Base-by-base conservation (phyloP, 2,797 vertebrate genomes). In the Poeciliopsis gracilis region DNA sequence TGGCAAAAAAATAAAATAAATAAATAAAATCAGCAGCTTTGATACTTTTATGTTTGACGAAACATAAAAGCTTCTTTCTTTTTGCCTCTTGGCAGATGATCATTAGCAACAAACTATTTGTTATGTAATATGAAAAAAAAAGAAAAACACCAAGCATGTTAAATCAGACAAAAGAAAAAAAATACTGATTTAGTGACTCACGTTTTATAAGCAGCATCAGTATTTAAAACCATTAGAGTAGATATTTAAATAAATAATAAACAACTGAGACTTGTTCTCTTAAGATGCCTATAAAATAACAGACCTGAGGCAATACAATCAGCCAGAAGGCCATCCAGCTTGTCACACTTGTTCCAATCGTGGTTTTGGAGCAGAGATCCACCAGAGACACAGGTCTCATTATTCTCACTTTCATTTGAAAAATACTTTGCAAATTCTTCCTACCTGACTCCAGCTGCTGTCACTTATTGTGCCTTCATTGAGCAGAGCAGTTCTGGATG, bases 401-500 rank as follows among this genome's bases (percentile, higher is more conserved):
- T 94, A 93, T 89, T 88, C 81, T 76, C 75, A 87, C 85, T 91
- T 93, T 93, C 77, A 91, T 93, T 89, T 93, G 82, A 82, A 86
- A 89, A 89, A 90, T 87, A 85, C 85, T 88, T 85, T 67, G 53
- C 84, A 82, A 77, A 89, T 90, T 88, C 75, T 86, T 79, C 61
- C 57, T 76, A 78, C 78, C 85, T 43, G 83, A 82, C 87, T 91
- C 87, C 74, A 82, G 74, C 88, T 66, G 75, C 90, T 86, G 85
- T 91, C 89, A 91, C 84, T 86, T 91, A 87, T 88, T 90, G 89
- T 88, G 88, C 91, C 70, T 69, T 92, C 85, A 88, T 79, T 51
- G 87, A 82, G 82, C 86, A 38, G 76, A 88, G 78, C 41, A 86
- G 91, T 95, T 94, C 91, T 92, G 92, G 93, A 93, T 94, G 91